Evolutionary conservation across 2,113 vertebrate genomes (phyloP), one percentile per base, ranked within the genome.

Genomic region (Tyrannus savana): DNA sequence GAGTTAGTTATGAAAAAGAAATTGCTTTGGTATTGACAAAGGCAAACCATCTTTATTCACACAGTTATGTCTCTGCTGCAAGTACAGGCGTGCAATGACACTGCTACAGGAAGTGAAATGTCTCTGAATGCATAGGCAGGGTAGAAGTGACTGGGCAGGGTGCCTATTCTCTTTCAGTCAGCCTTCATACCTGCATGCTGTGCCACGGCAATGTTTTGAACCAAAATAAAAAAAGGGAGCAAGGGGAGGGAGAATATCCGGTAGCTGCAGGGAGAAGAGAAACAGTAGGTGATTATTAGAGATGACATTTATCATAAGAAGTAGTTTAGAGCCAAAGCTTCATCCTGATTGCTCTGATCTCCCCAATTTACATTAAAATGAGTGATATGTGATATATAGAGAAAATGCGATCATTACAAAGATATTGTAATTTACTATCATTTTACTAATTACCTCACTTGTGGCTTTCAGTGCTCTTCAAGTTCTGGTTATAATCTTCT

Each of bases 361-460:
- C 46, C 30, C 64, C 49, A 73, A 9, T 71, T 89, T 87, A 35
- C 15, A 17, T 11, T 67, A 14, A 25, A 67, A n/a, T 49, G 31
- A 83, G 28, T 55, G 35, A 56, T 80, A 68, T 7, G 47, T 56
- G 50, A 30, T 86, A 67, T 12, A 19, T 59, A 21, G 13, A 59
- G 74, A 56, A 77, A 25, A 83, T 9, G 13, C 42, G 42, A 89
- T 92, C 35, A 67, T 90, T 93, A 58, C 52, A 93, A 82, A 78
- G 14, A 87, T 8, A 82, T 24, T 71, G 25, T 19, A 55, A 63
- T 86, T 84, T 35, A 44, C 16, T 80, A 12, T 33, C 28, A 27
- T 93, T 85, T 89, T 80, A 33, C 31, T 90, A 93, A 96, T 88
- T 94, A 52, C 2, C 16, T 73, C 49, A 74, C 59, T 87, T 78